These are phyloP conservation scores for Ennomos erosarius DNA, from an alignment of 2,888 invertebrate species.

Conservation along the genomic window DNA sequence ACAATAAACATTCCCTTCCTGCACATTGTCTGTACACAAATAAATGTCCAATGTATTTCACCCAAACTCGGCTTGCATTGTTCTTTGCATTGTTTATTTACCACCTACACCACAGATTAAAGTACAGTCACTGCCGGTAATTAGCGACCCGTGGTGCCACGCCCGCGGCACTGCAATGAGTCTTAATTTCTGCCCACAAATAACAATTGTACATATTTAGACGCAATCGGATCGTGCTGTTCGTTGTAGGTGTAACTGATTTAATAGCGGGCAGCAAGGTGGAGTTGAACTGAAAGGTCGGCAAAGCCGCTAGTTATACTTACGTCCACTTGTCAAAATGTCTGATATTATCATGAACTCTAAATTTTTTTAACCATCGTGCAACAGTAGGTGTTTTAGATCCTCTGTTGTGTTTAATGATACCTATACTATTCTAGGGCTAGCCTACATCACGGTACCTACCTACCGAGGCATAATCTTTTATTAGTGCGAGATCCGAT, in stretches of 20 bases:
- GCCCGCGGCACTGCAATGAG: slow-evolving; percentile 26
- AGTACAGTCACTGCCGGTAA: slow-evolving; percentile 16
- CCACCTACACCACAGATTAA: slow-evolving; percentile 22
- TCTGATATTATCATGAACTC: too few species aligned
- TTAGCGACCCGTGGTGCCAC: slow-evolving; percentile 31
- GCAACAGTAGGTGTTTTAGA: too few species aligned
- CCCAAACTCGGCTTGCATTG: slow-evolving; percentile 14
- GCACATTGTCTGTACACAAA: slow-evolving; percentile 1
- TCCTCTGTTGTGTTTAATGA: too few species aligned
- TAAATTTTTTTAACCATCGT: too few species aligned
- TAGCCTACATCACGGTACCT: too few species aligned
- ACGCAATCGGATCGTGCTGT: slow-evolving; percentile 18
- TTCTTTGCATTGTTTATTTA: slow-evolving; percentile 12
- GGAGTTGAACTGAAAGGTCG: slow-evolving; percentile 17
- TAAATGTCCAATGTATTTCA: slow-evolving; percentile 22
- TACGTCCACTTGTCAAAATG: too few species aligned
- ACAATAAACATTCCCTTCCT: slow-evolving; percentile 7
- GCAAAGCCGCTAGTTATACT: neutral
- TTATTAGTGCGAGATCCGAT: too few species aligned
- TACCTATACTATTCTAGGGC: too few species aligned
- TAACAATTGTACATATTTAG: slow-evolving; percentile 34
- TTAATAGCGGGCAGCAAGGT: slow-evolving; percentile 24
- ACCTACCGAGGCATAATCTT: too few species aligned
- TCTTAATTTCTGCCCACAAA: slow-evolving; percentile 34
- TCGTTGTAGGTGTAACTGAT: slow-evolving; percentile 22